These are phyloP conservation scores for Aromia moschata DNA, from an alignment of 2,888 invertebrate genomes.

Conservation along the genomic window DNA sequence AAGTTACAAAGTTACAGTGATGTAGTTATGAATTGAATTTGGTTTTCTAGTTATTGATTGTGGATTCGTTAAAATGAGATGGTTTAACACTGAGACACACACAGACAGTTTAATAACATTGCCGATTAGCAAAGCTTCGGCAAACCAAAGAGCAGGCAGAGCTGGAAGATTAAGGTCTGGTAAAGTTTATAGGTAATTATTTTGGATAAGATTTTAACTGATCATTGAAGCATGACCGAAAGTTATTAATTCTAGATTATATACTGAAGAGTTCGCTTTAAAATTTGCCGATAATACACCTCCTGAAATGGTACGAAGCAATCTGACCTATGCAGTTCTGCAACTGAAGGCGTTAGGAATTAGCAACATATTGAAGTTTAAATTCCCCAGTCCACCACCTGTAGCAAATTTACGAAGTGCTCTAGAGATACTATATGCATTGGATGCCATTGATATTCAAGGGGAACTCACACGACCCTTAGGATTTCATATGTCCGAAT, in stretches of 20 bases:
- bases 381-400: conserved; percentile 93
- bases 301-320: conserved; percentile 93
- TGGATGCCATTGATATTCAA: conserved; percentile 79
- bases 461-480: conserved; percentile 81
- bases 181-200: conserved; percentile 83
- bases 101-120: conserved; percentile 86
- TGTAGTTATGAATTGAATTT: no score
- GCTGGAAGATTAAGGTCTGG: conserved; percentile 88
- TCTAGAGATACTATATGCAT: conserved; percentile 86
- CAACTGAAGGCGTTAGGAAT: conserved; percentile 95
- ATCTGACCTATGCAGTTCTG: conserved; percentile 84
- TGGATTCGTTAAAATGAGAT: conserved; percentile 94
- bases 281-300: conserved; percentile 77
- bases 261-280: conserved; percentile 79
- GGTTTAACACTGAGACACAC: conserved; percentile 84
- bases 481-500: conserved; percentile 89
- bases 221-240: no score
- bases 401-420: conserved; percentile 85
- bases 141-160: conserved; percentile 90
- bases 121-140: conserved; percentile 87
- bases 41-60: conserved; percentile 88
- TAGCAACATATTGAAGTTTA: conserved; percentile 88
- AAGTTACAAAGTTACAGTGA: no score
- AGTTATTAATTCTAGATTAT: conserved; percentile 67
- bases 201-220: no score